Base-by-base conservation (phyloP, 2,888 invertebrate genomes). In the Patella ulyssiponensis region DNA sequence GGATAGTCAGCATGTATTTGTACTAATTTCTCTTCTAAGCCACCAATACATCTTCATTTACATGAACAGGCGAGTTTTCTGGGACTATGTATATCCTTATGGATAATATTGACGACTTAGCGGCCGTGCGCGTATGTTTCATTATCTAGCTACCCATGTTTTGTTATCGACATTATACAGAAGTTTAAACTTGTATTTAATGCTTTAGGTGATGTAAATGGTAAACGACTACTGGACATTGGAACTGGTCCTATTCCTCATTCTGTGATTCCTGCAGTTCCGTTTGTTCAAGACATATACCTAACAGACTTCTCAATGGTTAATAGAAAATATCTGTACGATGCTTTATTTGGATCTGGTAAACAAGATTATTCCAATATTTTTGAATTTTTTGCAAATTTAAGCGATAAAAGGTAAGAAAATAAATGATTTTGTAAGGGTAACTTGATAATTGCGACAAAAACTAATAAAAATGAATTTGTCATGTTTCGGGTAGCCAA, bases 11-110 rank as follows among this genome's bases (percentile, higher is more conserved):
- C 64, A 20, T 64, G 20, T 7, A 64, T 64, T 1, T 20, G 64
- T 64, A 64, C n/a, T n/a, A 64, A 20, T 64, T 64, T 64, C 9
- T 64, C 64, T n/a, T 64, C 64, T 64, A 64, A 7, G 64, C 23
- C 64, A 7, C 20, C 64, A 20, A 64, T 64, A n/a, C 64, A 64
- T 20, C n/a, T 11, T 64, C 64, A 7, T n/a, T 64, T 12, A n/a
- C 64, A 64, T 64, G 64, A n/a, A 64, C 23, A 20, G 9, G n/a
- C n/a, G 64, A 64, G 64, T 64, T 20, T 64, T 64, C 64, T 14
- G 64, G 64, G n/a, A 20, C 64, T 64, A 64, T 14, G 23, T 64
- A 64, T 14, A 64, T 27, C 27, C 27, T 27, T 27, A 27, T 27
- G 27, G 27, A 27, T 27, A 27, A 27, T 27, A 27, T 27, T 2